Evolutionary conservation across 2,797 vertebrate species (phyloP).

Genomic region (Chromobotia macracanthus): DNA sequence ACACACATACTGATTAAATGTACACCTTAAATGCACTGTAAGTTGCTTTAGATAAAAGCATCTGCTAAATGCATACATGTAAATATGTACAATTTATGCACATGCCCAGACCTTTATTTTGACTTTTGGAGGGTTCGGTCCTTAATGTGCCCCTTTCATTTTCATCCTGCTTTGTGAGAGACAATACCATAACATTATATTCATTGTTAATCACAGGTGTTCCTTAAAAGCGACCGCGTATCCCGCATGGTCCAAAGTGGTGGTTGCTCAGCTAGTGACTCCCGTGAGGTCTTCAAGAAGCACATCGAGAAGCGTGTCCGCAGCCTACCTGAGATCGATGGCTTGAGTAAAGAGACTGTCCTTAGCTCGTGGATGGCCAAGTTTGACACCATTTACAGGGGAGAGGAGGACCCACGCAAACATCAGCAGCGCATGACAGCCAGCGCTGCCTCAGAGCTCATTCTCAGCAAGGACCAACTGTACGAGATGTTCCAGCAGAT

Average conservation of each 20-base stretch:
- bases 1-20: too few relatives aligned
- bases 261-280: slow-evolving; percentile 92
- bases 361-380: slow-evolving; percentile 98
- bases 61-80: too few relatives aligned
- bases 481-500: slow-evolving; percentile 99
- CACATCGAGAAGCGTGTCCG: slow-evolving; percentile 96
- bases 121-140: too few relatives aligned
- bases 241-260: slow-evolving; percentile 96
- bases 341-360: slow-evolving; percentile 97
- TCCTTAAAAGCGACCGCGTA: slow-evolving; percentile 94
- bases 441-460: slow-evolving; percentile 92
- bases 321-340: slow-evolving; percentile 94
- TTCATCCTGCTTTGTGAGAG: background rate
- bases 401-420: slow-evolving; percentile 90
- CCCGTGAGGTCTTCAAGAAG: slow-evolving; percentile 96
- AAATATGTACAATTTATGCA: too few relatives aligned
- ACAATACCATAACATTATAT: background rate
- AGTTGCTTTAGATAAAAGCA: too few relatives aligned
- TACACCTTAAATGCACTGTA: too few relatives aligned
- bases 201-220: slow-evolving; percentile 78
- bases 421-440: slow-evolving; percentile 88
- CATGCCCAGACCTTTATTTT: too few relatives aligned
- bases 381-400: slow-evolving; percentile 94
- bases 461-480: slow-evolving; percentile 97
- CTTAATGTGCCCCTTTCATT: background rate